Conservation (phyloP, 2,888 invertebrate species). For the Euclidia mi region DNA sequence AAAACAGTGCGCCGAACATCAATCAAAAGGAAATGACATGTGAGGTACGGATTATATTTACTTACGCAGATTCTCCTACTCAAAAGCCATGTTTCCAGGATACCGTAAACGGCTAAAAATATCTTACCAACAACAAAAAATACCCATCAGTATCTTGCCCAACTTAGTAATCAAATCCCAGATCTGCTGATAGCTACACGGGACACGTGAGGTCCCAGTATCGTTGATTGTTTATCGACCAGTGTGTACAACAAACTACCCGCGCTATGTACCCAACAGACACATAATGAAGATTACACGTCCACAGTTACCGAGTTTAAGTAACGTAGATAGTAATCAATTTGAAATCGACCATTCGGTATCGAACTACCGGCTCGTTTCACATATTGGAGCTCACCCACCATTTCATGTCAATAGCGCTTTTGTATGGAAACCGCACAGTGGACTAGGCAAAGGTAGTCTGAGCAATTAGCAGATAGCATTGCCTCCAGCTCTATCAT, state of each 20-base stretch:
- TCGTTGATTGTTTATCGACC: neutral
- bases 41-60: too few species aligned
- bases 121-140: too few species aligned
- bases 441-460: conserved; percentile 75
- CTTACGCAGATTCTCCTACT: too few species aligned
- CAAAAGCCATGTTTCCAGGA: too few species aligned
- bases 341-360: conserved; percentile 60
- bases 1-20: too few species aligned
- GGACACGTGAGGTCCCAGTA: too few species aligned
- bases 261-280: neutral
- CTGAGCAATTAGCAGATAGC: conserved; percentile 82
- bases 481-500: conserved; percentile 60
- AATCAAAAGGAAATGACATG: too few species aligned
- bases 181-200: too few species aligned
- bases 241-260: too few species aligned
- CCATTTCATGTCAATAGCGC: conserved; percentile 77
- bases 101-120: too few species aligned
- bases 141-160: too few species aligned
- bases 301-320: conserved; percentile 28
- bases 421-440: conserved; percentile 80
- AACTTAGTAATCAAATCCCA: too few species aligned
- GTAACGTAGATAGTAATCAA: conserved; percentile 59
- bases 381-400: conserved; percentile 63
- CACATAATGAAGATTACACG: conserved; percentile 26
- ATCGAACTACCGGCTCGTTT: conserved; percentile 60